Conservation (phyloP, 2,113 vertebrate genomes). For the Erythrocercus mccallii region DNA sequence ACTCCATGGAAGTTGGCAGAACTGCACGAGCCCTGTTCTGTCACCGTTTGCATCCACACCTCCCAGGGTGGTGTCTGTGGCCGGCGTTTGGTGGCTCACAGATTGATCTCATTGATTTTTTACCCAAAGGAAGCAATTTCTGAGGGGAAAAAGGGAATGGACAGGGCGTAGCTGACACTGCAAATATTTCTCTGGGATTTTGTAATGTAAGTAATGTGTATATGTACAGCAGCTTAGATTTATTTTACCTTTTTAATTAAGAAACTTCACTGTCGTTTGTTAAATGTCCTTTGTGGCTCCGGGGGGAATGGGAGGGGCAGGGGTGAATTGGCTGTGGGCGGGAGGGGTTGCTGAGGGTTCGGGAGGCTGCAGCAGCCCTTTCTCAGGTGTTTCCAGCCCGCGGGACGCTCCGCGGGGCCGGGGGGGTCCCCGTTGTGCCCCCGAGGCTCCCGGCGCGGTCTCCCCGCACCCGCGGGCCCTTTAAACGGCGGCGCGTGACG, state of each 20-base stretch:
- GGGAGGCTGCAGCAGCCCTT: background rate
- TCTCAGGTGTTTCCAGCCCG: fast-evolving
- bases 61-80: fast-evolving
- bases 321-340: fast-evolving
- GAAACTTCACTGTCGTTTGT: background rate
- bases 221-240: conserved; percentile 17
- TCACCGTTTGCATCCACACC: background rate
- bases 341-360: background rate
- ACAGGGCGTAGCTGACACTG: background rate
- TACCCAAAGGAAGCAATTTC: background rate
- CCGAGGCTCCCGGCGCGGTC: too few species aligned
- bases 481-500: background rate
- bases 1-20: fast-evolving
- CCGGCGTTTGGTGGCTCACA: fast-evolving
- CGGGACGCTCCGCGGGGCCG: background rate
- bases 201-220: conserved; percentile 21
- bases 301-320: background rate
- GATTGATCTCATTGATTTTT: background rate
- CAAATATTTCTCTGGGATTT: background rate
- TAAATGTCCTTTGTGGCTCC: background rate
- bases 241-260: background rate
- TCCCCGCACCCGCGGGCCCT: background rate
- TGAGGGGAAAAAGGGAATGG: background rate
- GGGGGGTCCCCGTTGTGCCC: background rate
- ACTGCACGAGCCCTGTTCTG: fast-evolving